These are phyloP conservation scores for Akabosia matsudoensis DNA, from an alignment of 1,140 invertebrate genomes.

Conservation along the genomic window DNA sequence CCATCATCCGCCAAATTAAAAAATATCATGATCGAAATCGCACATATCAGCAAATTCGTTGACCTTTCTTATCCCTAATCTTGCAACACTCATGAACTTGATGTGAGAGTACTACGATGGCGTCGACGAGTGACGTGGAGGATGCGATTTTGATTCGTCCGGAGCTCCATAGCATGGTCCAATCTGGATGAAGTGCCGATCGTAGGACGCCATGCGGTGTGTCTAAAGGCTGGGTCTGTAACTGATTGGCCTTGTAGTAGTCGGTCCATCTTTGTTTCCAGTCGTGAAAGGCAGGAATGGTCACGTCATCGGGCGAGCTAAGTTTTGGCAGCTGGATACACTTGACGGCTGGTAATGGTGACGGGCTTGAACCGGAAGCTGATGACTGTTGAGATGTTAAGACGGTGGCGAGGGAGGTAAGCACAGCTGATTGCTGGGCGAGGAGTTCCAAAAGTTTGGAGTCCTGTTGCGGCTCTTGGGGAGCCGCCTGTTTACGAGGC, in stretches of 20 bases:
- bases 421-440: background rate
- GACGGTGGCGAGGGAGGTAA: background rate
- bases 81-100: too few relatives aligned
- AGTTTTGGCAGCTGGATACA: background rate
- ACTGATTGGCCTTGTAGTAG: background rate
- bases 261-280: conserved; percentile 2
- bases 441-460: background rate
- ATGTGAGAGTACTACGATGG: too few relatives aligned
- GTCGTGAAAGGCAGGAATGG: background rate
- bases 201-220: background rate
- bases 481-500: too few relatives aligned
- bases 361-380: background rate
- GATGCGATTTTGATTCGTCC: too few relatives aligned
- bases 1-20: too few relatives aligned
- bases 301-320: background rate
- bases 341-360: background rate
- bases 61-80: too few relatives aligned
- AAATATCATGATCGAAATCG: too few relatives aligned
- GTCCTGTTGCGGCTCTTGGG: background rate
- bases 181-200: background rate
- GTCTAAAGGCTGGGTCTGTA: background rate
- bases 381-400: background rate
- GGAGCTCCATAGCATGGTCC: conserved; percentile 9
- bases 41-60: too few relatives aligned
- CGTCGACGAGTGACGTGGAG: too few relatives aligned